phyloP scores from a whole-genome alignment of 2,113 vertebrate genomes.

The Herpetotheres cachinnans region DNA sequence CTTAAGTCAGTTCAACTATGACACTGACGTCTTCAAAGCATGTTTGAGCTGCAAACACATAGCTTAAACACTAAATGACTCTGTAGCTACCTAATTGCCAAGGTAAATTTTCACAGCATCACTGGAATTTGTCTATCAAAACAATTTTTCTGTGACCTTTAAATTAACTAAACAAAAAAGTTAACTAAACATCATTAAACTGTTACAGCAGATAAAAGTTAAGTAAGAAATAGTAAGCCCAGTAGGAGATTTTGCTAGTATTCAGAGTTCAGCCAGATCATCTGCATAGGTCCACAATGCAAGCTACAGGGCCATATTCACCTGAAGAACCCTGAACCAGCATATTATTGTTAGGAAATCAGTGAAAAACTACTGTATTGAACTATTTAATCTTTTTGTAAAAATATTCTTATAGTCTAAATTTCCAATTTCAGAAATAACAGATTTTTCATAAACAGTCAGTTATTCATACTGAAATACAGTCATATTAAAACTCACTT shows the following conservation, averaged over 20 bases:
- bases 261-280: not conserved
- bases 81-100: not conserved
- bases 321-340: not conserved
- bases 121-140: not conserved
- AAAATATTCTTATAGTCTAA: not conserved
- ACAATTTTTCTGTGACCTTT: not conserved
- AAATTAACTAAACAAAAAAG: not conserved
- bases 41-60: not conserved
- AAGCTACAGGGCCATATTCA: not conserved
- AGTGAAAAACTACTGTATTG: not conserved
- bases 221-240: not conserved
- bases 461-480: conserved; percentile 12
- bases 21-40: not conserved
- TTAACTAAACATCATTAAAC: not conserved
- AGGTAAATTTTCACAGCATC: not conserved
- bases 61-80: not conserved
- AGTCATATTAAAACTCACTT: not conserved
- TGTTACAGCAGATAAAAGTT: not conserved
- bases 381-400: not conserved
- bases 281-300: not conserved
- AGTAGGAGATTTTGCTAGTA: not conserved
- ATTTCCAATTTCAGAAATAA: not conserved
- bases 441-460: not conserved
- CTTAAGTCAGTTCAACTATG: not conserved
- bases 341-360: not conserved